Percentiles rank a stretch among this genome's conserved stretches.
Evolutionary conservation across 2,888 invertebrate genomes (phyloP).

Genomic region (Eubasilissa splendida): DNA sequence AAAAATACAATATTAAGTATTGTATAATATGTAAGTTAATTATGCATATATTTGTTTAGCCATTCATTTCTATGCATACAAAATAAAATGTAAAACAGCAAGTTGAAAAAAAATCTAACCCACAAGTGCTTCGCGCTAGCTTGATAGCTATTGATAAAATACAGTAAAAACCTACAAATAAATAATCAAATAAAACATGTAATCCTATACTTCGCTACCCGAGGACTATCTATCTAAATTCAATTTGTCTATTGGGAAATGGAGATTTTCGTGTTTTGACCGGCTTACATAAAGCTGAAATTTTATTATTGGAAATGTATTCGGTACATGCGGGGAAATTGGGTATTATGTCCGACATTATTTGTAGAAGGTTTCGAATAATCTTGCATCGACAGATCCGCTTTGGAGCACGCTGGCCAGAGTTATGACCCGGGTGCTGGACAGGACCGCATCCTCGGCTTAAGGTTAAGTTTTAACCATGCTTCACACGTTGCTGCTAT

Average conservation of each 20-base stretch:
- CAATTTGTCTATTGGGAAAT: constrained; percentile 35
- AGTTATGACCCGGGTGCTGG: not conserved
- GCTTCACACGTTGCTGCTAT: no score
- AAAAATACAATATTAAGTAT: no score
- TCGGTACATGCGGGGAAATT: constrained; percentile 49
- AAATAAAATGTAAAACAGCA: no score
- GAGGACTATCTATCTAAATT: constrained; percentile 13
- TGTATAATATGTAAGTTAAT: no score
- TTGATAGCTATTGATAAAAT: no score
- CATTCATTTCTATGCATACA: no score
- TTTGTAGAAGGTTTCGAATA: constrained; percentile 51
- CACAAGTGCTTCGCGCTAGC: no score
- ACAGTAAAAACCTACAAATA: no score
- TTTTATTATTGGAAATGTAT: constrained; percentile 49
- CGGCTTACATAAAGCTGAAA: constrained; percentile 40
- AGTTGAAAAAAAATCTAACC: no score
- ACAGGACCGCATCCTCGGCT: not conserved
- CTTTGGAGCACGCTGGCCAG: constrained; percentile 33
- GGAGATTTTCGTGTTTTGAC: constrained; percentile 39
- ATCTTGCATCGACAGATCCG: constrained; percentile 52
- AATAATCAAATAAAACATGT: no score
- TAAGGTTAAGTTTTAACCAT: no score
- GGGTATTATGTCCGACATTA: constrained; percentile 53
- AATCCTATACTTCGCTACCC: not conserved
- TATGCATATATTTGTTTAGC: no score